Evolutionary conservation across 2,113 vertebrate genomes (phyloP), one percentile per base, ranked within the genome.

Genomic region (Notarius quadriscutis): DNA sequence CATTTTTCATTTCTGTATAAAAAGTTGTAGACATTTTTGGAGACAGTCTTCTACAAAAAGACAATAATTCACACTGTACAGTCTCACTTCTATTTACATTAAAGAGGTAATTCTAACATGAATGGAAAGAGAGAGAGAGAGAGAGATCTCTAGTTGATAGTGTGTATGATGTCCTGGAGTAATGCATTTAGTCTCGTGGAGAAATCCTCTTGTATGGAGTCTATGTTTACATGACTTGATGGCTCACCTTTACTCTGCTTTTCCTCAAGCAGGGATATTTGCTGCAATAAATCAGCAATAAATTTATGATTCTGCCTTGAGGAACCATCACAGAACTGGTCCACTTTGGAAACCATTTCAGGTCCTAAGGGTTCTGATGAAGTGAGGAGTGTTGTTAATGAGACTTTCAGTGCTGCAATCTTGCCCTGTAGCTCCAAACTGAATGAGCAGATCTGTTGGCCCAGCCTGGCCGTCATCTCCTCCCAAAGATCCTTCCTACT

Each of bases 81-180:
- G 7, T 71, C 7, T 15, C 8, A 82, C 8, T 60, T 20, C 67
- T 90, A 91, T 88, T 88, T 89, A 91, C 86, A 89, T 80, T 74
- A 55, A 65, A 65, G 22, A 63, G 78, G 34, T 17, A 9, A 63
- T 58, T 78, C 5, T 51, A 15, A 78, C 4, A 12, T 48, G n/a
- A 72, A 15, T 10, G 57, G 8, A 22, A n/a, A 65, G 30, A n/a
- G 30, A 18, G 8, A 58, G n/a, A 41, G 41, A 41, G 41, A 41
- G 41, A 41, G 41, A 4, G 41, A 4, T 30, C 4, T 84, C 86
- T 93, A 93, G 91, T 93, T 86, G 85, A 98, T 93, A 88, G 95
- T 96, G 58, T 94, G 94, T 67, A 94, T 84, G 90, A 98, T 97
- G 82, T 98, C 97, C 84, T 94, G 93, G 90, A 97, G 96, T 79